Evolutionary conservation across 2,888 invertebrate species (phyloP).

Genomic region (Parnassius orleans): DNA sequence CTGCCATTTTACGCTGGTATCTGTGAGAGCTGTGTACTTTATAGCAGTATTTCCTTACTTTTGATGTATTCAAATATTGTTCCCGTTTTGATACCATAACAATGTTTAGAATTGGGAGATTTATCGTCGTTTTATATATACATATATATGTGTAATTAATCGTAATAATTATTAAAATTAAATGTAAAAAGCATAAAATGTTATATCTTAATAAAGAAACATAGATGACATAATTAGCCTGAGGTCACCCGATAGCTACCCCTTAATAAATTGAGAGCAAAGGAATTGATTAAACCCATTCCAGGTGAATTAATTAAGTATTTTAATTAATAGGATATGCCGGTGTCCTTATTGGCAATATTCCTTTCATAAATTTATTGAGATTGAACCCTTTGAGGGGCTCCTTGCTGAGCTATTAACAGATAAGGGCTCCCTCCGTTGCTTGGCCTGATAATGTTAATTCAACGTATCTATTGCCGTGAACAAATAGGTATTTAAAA

Average conservation of each 20-base stretch:
- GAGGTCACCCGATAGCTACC: constrained; percentile 50
- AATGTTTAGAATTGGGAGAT: too few relatives aligned
- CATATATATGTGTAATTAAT: too few relatives aligned
- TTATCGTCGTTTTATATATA: too few relatives aligned
- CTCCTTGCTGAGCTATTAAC: constrained; percentile 54
- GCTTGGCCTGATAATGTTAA: constrained; percentile 49
- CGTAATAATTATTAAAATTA: constrained; percentile 2
- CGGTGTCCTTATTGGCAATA: constrained; percentile 79
- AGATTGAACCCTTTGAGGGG: constrained; percentile 71
- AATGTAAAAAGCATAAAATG: constrained; percentile 1
- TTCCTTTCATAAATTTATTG: constrained; percentile 81
- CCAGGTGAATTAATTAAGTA: constrained; percentile 81
- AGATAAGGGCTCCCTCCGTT: constrained; percentile 57
- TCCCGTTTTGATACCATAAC: too few relatives aligned
- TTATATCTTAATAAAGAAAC: constrained; percentile 30
- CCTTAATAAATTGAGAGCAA: constrained; percentile 76
- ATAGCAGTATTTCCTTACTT: too few relatives aligned
- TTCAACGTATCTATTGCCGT: constrained; percentile 36
- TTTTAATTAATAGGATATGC: constrained; percentile 80
- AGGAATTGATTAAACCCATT: constrained; percentile 80
- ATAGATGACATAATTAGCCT: constrained; percentile 36
- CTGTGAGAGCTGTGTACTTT: too few relatives aligned
- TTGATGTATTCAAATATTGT: too few relatives aligned
- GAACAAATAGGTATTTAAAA: constrained; percentile 27
- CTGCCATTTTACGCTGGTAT: too few relatives aligned